Percentiles rank a stretch among this genome's conserved stretches.
phyloP scores from a whole-genome alignment of 2,888 invertebrate genomes.

The Choristoneura rosaceana region DNA sequence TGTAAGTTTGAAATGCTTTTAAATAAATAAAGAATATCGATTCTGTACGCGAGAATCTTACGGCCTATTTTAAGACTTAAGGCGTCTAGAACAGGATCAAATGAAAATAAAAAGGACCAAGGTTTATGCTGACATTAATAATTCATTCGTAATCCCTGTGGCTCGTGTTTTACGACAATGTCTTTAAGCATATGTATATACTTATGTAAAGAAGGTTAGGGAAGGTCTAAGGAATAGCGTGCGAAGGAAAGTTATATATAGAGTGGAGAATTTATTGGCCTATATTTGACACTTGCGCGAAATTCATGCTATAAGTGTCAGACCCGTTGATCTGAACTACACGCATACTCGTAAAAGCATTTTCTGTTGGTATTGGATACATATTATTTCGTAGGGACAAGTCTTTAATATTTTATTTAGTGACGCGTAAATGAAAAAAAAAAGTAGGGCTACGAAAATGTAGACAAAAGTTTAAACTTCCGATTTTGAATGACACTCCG shows the following conservation, averaged over 20 bases:
- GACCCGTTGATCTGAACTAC: background rate
- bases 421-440: too few species aligned
- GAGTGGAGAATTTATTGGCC: background rate
- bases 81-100: conserved; percentile 10
- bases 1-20: too few species aligned
- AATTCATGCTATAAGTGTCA: too few species aligned
- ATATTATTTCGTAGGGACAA: too few species aligned
- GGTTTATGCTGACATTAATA: conserved; percentile 44
- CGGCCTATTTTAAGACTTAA: conserved; percentile 10
- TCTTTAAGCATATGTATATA: conserved; percentile 27
- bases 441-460: background rate
- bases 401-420: too few species aligned
- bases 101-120: conserved; percentile 38
- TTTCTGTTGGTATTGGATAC: too few species aligned
- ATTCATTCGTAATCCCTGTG: conserved; percentile 43
- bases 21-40: too few species aligned
- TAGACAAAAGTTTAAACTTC: background rate
- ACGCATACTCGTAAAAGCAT: too few species aligned
- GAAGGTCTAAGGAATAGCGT: background rate
- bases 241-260: background rate
- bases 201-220: conserved; percentile 29
- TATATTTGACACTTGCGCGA: background rate
- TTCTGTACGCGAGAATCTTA: background rate
- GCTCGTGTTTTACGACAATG: conserved; percentile 40
- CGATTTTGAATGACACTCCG: background rate